Conservation (phyloP, 1,140 invertebrate genomes). For the Proctacanthus coquilletti region DNA sequence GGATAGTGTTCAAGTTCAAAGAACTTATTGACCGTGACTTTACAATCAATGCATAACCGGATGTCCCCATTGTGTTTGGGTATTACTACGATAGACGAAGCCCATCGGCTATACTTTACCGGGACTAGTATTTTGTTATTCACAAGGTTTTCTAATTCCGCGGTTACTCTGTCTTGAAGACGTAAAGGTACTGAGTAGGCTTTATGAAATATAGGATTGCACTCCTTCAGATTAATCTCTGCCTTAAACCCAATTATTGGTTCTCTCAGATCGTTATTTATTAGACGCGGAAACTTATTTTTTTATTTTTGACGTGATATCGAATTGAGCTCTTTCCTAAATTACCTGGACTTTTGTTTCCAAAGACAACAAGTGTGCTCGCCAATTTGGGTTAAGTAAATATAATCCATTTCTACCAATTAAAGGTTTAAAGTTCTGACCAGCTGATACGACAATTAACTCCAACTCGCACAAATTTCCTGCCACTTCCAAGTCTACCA, state of each 20-base stretch:
- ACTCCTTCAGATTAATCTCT: too few relatives aligned
- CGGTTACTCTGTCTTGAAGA: constrained; percentile 2
- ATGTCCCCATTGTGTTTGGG: constrained; percentile 27
- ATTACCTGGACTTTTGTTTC: not conserved
- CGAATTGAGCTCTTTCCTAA: not conserved
- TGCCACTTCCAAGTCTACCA: too few relatives aligned
- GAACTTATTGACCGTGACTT: constrained; percentile 11
- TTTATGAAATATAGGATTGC: too few relatives aligned
- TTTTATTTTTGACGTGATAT: too few relatives aligned
- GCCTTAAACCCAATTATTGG: too few relatives aligned
- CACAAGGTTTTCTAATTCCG: constrained; percentile 1
- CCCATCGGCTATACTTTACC: constrained; percentile 15
- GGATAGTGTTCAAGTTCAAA: constrained; percentile 12
- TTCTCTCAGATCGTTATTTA: too few relatives aligned
- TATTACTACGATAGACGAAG: constrained; percentile 31
- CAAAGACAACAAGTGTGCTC: not conserved
- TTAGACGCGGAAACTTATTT: too few relatives aligned
- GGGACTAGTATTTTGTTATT: constrained; percentile 2
- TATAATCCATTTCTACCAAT: too few relatives aligned
- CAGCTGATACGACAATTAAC: not conserved
- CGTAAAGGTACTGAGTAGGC: constrained; percentile 2
- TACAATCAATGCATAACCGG: constrained; percentile 7
- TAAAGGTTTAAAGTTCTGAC: too few relatives aligned
- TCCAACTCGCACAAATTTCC: too few relatives aligned
- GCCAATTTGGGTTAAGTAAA: too few relatives aligned